Evolutionary conservation across 2,797 vertebrate species (phyloP), one percentile per base, ranked within the genome.

Genomic region (Mus spretus): DNA sequence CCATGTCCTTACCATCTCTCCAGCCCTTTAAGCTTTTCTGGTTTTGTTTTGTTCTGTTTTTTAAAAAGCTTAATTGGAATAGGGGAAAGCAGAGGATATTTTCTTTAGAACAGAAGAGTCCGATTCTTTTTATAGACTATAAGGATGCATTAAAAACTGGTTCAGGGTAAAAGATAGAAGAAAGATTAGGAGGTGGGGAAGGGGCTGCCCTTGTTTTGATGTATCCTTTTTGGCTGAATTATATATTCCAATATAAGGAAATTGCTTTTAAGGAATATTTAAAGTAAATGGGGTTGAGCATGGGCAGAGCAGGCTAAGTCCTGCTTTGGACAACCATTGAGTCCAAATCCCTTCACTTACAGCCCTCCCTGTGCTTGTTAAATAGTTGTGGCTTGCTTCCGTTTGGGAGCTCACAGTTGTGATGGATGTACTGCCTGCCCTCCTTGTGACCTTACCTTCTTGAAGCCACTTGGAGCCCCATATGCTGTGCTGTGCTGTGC

Each of bases 361-460:
- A 86, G 34, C 11, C 94, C 24, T 86, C 37, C 57, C 24, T 26
- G 22, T 12, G 19, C 53, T 78, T 86, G 67, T 20, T 85, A 44
- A 85, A 53, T 74, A 37, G 34, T 77, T 94, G 57, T 78, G 65
- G 22, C 53, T 37, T 77, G 34, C 72, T 90, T 96, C 89, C 85
- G 44, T 90, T 77, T 55, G 44, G 61, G 44, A 90, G 31, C 67
- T 44, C 72, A 34, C 9, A 17, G 47, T 4, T 84, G 65, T 90
- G 78, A 53, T 90, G 59, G 74, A 44, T 78, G 44, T 6, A 53
- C 47, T 63, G 72, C 19, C 74, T 81, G 40, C 53, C 20, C 31
- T 79, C 28, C 28, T 89, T 67, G 24, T 31, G 61, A 78, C 0
- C 57, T 79, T 77, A 75, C 67, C 47, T 80, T 90, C 47, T 79